These are phyloP conservation scores for Agrilus biguttatus DNA, from an alignment of 2,888 invertebrate species.

Conservation along the genomic window DNA sequence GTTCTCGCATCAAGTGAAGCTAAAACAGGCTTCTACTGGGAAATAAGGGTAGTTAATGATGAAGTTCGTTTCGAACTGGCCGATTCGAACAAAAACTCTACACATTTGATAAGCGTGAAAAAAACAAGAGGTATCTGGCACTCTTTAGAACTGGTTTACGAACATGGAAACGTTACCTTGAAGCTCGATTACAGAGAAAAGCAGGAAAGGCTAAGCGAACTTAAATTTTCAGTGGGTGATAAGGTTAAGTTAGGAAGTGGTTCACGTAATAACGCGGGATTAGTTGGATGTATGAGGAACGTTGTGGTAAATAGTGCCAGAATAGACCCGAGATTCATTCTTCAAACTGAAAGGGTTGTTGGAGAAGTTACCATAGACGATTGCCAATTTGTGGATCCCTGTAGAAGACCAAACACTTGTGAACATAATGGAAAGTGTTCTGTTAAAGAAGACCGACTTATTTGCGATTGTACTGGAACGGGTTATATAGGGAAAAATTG, in stretches of 20 bases:
- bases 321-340: slow-evolving; percentile 63
- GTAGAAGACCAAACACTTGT: slow-evolving; percentile 78
- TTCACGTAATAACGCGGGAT: slow-evolving; percentile 55
- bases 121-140: slow-evolving; percentile 74
- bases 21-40: slow-evolving; percentile 70
- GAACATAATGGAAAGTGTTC: slow-evolving; percentile 87
- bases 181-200: slow-evolving; percentile 64
- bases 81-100: slow-evolving; percentile 60
- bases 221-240: slow-evolving; percentile 30
- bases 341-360: slow-evolving; percentile 69
- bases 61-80: slow-evolving; percentile 74
- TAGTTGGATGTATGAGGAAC: slow-evolving; percentile 86
- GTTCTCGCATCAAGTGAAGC: slow-evolving; percentile 77
- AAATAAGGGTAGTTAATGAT: slow-evolving; percentile 73
- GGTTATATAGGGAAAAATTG: slow-evolving; percentile 90
- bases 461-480: slow-evolving; percentile 80
- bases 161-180: slow-evolving; percentile 56
- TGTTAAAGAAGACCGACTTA: slow-evolving; percentile 72
- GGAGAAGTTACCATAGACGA: slow-evolving; percentile 84
- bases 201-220: slow-evolving; percentile 33
- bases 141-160: slow-evolving; percentile 63
- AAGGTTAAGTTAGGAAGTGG: slow-evolving; percentile 59
- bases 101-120: slow-evolving; percentile 66
- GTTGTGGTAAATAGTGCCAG: slow-evolving; percentile 69
- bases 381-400: slow-evolving; percentile 80